A percentile compares a stretch with the other conserved stretches of the same genome.
Conservation (phyloP, 2,113 vertebrate species). For the Anguilla rostrata region DNA sequence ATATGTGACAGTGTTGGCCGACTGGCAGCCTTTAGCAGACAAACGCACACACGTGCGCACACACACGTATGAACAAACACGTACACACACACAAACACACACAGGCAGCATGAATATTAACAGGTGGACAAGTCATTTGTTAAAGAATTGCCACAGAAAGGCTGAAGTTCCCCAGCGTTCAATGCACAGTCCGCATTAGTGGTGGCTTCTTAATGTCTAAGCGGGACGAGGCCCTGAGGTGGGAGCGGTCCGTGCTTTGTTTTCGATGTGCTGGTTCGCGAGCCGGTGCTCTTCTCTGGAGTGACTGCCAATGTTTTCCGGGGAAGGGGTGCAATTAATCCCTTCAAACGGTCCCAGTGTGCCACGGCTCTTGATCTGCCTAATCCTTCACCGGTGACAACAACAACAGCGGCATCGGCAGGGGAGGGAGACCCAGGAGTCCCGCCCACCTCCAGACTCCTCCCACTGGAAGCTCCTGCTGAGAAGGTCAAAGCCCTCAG, state of each 20-base stretch:
- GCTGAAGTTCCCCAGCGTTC: not conserved
- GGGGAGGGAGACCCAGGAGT: not conserved
- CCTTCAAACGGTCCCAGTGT: not conserved
- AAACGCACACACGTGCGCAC: not conserved
- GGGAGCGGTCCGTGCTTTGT: not conserved
- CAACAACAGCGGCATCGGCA: constrained; percentile 12
- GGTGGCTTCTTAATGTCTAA: not conserved
- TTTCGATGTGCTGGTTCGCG: not conserved
- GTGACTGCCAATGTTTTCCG: not conserved
- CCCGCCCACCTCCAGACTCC: not conserved
- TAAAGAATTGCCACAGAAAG: not conserved
- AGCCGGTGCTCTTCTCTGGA: not conserved
- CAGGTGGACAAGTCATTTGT: not conserved
- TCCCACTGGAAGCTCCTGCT: constrained; percentile 21
- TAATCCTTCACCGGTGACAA: constrained; percentile 22
- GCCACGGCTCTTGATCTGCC: not conserved
- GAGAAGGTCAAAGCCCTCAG: not conserved
- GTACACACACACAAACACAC: constrained; percentile 4
- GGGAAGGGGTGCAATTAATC: constrained; percentile 14
- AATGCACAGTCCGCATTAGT: not conserved
- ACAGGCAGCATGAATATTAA: not conserved
- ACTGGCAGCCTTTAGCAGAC: constrained; percentile 16
- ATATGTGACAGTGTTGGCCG: not conserved
- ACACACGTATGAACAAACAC: not conserved
- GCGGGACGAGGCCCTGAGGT: not conserved